Percentiles rank a stretch among this genome's conserved stretches.
phyloP scores from a whole-genome alignment of 2,797 vertebrate genomes.

The Sphenopsis melanotis region DNA sequence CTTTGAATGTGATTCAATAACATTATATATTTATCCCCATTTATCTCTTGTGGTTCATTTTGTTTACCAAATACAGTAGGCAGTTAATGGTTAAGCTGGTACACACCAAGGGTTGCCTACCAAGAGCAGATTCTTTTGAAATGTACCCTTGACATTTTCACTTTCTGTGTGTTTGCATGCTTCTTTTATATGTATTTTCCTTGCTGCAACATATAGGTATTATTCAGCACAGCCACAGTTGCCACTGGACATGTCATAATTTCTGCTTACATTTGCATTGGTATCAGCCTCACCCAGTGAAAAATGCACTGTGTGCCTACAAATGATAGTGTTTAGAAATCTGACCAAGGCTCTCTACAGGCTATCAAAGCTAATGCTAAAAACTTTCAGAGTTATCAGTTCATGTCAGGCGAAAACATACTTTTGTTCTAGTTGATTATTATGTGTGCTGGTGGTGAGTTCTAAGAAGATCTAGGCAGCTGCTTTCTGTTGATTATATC shows the following conservation, averaged over 20 bases:
- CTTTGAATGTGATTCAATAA: not conserved
- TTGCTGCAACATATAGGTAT: not conserved
- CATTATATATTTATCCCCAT: not conserved
- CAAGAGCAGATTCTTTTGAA: not conserved
- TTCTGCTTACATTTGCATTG: not conserved
- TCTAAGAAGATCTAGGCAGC: not conserved
- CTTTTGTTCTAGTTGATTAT: not conserved
- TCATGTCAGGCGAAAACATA: not conserved
- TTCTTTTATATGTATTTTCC: not conserved
- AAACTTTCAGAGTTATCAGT: not conserved
- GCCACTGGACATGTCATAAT: not conserved
- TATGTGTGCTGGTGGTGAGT: not conserved
- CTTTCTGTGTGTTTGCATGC: not conserved
- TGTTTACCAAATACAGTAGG: not conserved
- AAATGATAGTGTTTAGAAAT: not conserved
- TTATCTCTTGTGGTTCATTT: constrained; percentile 20
- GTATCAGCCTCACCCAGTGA: not conserved
- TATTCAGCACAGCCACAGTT: not conserved
- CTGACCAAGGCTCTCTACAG: not conserved
- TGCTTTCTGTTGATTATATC: not conserved
- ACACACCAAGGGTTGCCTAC: not conserved
- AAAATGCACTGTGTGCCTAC: not conserved
- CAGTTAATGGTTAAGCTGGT: not conserved
- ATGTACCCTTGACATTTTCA: not conserved
- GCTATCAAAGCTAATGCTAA: not conserved